Evolutionary conservation across 1,140 invertebrate genomes (phyloP).

Genomic region (Drosophila arizonae): DNA sequence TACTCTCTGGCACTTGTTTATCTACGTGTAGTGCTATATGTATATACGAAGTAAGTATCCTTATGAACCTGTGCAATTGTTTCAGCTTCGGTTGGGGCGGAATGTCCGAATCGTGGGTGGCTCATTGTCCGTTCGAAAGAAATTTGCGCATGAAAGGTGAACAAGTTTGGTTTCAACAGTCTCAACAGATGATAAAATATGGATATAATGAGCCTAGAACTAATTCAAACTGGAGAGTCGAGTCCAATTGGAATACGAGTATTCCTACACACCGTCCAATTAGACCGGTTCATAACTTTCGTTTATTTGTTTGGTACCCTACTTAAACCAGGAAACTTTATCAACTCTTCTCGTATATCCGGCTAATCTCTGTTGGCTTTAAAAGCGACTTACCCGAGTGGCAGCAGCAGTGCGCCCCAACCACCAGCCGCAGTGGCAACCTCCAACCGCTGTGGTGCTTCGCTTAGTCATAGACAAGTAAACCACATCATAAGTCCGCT

Average conservation of each 20-base stretch:
- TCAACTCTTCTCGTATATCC: neutral
- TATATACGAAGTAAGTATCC: constrained; percentile 11
- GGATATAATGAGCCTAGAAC: too few relatives aligned
- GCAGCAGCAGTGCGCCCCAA: neutral
- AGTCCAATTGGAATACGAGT: too few relatives aligned
- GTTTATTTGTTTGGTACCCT: neutral
- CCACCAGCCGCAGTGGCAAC: neutral
- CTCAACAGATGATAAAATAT: too few relatives aligned
- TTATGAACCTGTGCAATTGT: constrained; percentile 2
- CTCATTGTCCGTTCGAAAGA: neutral
- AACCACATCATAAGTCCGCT: constrained; percentile 67
- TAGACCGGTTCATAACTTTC: neutral
- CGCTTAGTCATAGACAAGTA: constrained; percentile 18
- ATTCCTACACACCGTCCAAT: neutral
- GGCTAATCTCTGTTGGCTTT: constrained; percentile 1
- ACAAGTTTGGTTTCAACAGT: too few relatives aligned
- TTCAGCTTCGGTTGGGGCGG: neutral
- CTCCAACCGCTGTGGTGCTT: neutral
- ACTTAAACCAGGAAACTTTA: neutral
- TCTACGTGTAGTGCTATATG: constrained; percentile 47
- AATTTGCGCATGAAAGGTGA: neutral
- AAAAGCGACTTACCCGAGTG: constrained; percentile 17
- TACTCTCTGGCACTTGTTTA: constrained; percentile 57
- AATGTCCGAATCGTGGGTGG: neutral
- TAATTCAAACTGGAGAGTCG: too few relatives aligned